Base-by-base conservation (phyloP, 2,113 vertebrate genomes). In the Procavia capensis region DNA sequence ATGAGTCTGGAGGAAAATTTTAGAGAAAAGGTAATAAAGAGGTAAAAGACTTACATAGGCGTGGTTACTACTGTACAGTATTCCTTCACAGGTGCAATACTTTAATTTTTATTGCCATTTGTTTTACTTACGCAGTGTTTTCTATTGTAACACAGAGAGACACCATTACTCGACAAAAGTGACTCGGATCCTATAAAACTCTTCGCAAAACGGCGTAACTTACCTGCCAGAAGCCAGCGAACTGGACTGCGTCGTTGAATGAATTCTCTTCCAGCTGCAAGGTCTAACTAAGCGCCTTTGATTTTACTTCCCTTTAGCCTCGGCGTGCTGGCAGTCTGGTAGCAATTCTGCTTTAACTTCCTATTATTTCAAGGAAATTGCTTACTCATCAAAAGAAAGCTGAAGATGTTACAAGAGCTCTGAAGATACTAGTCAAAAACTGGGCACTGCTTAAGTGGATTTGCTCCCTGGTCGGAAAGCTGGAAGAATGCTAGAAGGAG, bases 81-180 rank as follows among this genome's bases (percentile, higher is more conserved):
- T 72, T 88, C 83, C 68, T 88, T 74, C 61, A 45, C 9, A 79
- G 36, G 17, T 84, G 41, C 17, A 75, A 54, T 68, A 80, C 54
- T 95, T 95, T 36, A 45, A 81, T 72, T 94, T 90, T 79, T 34
- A 63, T 19, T 70, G 59, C 31, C 74, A 82, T 95, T 91, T 82
- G 54, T 72, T 89, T 93, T 63, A 54, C 80, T 92, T 45, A 8
- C 16, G 45, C 34, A 20, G 41, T 66, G 27, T 57, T 84, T 93
- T 95, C 76, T 92, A 25, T 90, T 45, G 93, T 68, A 84, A 94
- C 45, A 85, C 59, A 83, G 66, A 75, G 47, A 74, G 88, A 90
- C 13, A 54, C 59, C 20, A 24, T 68, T 87, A 50, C 72, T 64
- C 81, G 72, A 76, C 92, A 88, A 88, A 81, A 87, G 64, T 61